A percentile compares a stretch with the other conserved stretches of the same genome.
These are phyloP conservation scores for Rapana venosa DNA, from an alignment of 2,888 invertebrate genomes.

Conservation along the genomic window DNA sequence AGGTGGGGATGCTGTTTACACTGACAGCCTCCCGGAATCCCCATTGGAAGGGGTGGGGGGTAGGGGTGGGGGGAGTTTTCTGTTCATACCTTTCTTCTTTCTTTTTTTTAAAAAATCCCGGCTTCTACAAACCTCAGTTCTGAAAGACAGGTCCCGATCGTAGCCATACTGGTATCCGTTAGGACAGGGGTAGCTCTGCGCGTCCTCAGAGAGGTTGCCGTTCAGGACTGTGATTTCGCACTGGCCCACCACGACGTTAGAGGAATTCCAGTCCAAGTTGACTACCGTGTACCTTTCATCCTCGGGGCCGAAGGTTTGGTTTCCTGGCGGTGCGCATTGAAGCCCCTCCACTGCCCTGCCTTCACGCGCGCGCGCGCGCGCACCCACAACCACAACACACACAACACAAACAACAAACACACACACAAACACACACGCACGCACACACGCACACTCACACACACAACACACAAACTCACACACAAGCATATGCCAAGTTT, in stretches of 20 bases:
- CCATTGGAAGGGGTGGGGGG: too few species aligned
- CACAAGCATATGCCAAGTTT: too few species aligned
- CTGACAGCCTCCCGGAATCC: too few species aligned
- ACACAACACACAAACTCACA: too few species aligned
- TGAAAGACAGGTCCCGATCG: neutral
- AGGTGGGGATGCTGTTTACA: too few species aligned
- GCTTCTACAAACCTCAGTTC: slow-evolving; percentile 15
- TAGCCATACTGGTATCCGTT: slow-evolving; percentile 28
- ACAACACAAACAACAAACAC: too few species aligned
- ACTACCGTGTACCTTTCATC: neutral
- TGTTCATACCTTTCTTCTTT: too few species aligned
- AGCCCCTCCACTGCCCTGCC: slow-evolving; percentile 16
- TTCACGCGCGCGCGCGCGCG: neutral
- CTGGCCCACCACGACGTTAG: slow-evolving; percentile 7
- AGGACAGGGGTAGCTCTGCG: neutral
- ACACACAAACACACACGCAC: too few species aligned
- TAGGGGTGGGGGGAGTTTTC: neutral
- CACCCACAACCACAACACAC: too few species aligned
- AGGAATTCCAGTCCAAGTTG: slow-evolving; percentile 2
- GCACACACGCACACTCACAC: too few species aligned
- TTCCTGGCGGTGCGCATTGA: neutral
- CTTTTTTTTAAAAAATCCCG: too few species aligned
- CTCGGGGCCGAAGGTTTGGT: neutral
- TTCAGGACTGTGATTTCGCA: slow-evolving; percentile 32
- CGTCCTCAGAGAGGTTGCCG: neutral